Evolutionary conservation across 2,888 invertebrate genomes (phyloP), one percentile per base, ranked within the genome.

Genomic region (Limnephilus marmoratus): DNA sequence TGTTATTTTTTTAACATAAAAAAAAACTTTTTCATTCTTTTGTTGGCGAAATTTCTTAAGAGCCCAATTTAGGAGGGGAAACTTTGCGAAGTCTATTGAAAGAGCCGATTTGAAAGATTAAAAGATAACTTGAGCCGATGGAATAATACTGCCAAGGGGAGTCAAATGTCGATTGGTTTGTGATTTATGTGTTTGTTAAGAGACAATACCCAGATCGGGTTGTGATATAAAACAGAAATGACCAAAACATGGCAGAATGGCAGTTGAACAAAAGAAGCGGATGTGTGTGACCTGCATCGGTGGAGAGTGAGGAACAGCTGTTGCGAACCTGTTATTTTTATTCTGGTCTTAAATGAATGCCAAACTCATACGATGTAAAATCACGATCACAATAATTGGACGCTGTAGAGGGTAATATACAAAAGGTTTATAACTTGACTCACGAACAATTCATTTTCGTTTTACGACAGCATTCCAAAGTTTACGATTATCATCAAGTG

Each of bases 131-230:
- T 81, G 81, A 29, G 18, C 82, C 82, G 18, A 31, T 15, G 34
- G 34, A 34, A 82, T 82, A 91, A 80, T 53, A 29, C 37, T 53
- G 83, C 80, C 29, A 34, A 37, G 86, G 86, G 41, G 37, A 37
- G 91, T 34, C 41, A 81, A 81, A 81, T 31, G 68, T 34, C 53
- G 89, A 53, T n/a, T 15, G 37, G 13, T 53, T 89, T 89, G n/a
- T 49, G 89, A 89, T 68, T 49, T 68, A 68, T 89, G 24, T 68
- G 68, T 68, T 24, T n/a, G 68, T 68, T n/a, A 15, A 82, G 34
- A 82, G 31, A 82, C 34, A 18, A 82, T 82, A 34, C 82, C 18
- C 82, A 82, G 82, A 34, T 82, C 13, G 18, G 82, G 82, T 31
- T 34, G 13, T 31, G 81, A 29, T 53, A 81, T 81, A 82, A 82